Evolutionary conservation across 2,888 invertebrate genomes (phyloP).

Genomic region (Ypsolopha sequella): DNA sequence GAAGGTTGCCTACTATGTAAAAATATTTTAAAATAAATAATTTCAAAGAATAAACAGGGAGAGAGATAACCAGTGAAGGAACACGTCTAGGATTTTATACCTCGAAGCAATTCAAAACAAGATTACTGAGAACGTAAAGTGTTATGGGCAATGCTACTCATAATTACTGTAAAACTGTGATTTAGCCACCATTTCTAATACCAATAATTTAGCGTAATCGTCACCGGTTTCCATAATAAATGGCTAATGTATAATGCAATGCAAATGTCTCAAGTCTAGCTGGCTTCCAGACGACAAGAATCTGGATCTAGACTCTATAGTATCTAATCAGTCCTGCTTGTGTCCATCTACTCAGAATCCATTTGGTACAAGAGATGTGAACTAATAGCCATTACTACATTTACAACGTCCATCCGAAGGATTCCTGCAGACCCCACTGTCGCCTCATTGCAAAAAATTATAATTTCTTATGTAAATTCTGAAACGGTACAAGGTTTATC

Average conservation of each 20-base stretch:
- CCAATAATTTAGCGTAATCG: slow-evolving; percentile 42
- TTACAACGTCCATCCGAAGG: slow-evolving; percentile 31
- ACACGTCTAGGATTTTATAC: not conserved
- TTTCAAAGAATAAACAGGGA: too few species aligned
- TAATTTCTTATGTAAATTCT: slow-evolving; percentile 51
- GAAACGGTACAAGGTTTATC: slow-evolving; percentile 18
- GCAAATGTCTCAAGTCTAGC: slow-evolving; percentile 44
- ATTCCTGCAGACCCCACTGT: slow-evolving; percentile 35
- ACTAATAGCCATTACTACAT: slow-evolving; percentile 57
- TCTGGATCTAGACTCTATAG: slow-evolving; percentile 30
- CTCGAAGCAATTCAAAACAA: not conserved
- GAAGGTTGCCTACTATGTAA: too few species aligned
- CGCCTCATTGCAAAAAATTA: slow-evolving; percentile 30
- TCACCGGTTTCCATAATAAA: slow-evolving; percentile 22
- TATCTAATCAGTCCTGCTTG: slow-evolving; percentile 45
- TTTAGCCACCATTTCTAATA: slow-evolving; percentile 44
- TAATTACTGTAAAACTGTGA: slow-evolving; percentile 35
- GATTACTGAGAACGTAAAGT: not conserved
- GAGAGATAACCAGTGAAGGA: too few species aligned
- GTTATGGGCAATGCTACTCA: slow-evolving; percentile 15
- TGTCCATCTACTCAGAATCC: slow-evolving; percentile 50
- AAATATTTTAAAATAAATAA: too few species aligned
- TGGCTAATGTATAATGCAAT: slow-evolving; percentile 43
- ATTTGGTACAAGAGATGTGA: slow-evolving; percentile 36
- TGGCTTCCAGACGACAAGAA: slow-evolving; percentile 22